Evolutionary conservation across 2,888 invertebrate genomes (phyloP), one percentile per base, ranked within the genome.

Genomic region (Mimas tiliae): DNA sequence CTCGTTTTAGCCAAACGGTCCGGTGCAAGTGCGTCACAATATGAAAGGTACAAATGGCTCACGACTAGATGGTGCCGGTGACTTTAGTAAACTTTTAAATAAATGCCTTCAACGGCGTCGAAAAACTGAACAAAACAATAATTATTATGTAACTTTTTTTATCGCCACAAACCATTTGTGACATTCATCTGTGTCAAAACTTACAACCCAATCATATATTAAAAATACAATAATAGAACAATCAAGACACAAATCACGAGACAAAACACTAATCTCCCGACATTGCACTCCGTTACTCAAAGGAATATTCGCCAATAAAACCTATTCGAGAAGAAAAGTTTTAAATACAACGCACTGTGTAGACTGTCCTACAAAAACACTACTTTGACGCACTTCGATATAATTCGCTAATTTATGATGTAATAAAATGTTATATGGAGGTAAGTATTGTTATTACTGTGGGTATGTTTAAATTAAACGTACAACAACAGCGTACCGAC

Each of bases 231-330:
- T 76, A 74, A 72, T 66, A 72, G 68, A 74, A 70, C 71, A 70
- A 73, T 27, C 7, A 65, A n/a, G 50, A 62, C 51, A 62, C 65
- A 45, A 55, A 65, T 65, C 58, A 65, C 65, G 50, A 52, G 52
- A 63, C 63, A 71, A 6, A 73, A 76, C 71, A 69, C 69, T 69
- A 73, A 74, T 73, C 77, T 75, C 74, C 75, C 76, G 72, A 73
- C 74, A 72, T 77, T 73, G 79, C 81, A 77, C 81, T 76, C 79
- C 70, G 74, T 75, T 72, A 69, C 70, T 72, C 68, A 73, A 76
- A 78, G 74, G 75, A 74, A 75, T 76, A 74, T 75, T 71, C 69
- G 75, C 71, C 76, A 65, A 72, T 72, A 72, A 74, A 74, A 76
- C 74, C 74, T 58, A 45, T 42, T 27, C 51, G 72, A 80, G 72